Conservation (phyloP, 2,797 vertebrate genomes). For the Tinamus major region DNA sequence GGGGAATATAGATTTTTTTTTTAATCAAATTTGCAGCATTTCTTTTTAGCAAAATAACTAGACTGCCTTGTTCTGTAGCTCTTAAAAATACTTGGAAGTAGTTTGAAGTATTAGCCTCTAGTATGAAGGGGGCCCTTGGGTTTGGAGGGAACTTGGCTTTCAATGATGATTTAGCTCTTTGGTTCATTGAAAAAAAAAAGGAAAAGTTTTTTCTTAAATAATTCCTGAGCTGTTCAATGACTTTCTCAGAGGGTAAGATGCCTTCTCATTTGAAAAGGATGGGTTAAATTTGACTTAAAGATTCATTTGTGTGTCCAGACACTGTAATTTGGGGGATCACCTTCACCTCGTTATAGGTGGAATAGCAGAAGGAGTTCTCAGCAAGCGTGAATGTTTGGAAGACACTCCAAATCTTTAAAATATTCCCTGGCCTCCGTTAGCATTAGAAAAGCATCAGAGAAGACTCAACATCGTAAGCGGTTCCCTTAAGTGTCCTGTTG, state of each 20-base stretch:
- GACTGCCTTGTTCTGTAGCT: background rate
- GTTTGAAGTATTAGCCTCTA: background rate
- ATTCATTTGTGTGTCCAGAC: background rate
- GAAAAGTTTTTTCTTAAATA: background rate
- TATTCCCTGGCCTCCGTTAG: background rate
- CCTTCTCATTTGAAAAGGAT: background rate
- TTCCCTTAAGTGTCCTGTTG: background rate
- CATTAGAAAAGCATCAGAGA: background rate
- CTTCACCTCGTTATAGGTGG: background rate
- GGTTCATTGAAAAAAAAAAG: no score
- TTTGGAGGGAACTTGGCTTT: background rate
- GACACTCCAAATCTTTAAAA: background rate
- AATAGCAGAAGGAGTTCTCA: background rate
- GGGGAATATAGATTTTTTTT: background rate
- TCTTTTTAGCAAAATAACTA: background rate
- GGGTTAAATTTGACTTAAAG: background rate
- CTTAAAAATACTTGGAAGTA: background rate
- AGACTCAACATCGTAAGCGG: background rate
- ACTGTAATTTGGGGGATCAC: no score
- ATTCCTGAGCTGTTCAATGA: fast-evolving
- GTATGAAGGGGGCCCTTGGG: background rate
- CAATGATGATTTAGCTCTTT: background rate
- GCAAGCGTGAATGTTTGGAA: background rate
- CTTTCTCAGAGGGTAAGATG: background rate
- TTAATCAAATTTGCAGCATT: background rate